Evolutionary conservation across 2,113 vertebrate species (phyloP).

Genomic region (Rhadina sibilatrix): DNA sequence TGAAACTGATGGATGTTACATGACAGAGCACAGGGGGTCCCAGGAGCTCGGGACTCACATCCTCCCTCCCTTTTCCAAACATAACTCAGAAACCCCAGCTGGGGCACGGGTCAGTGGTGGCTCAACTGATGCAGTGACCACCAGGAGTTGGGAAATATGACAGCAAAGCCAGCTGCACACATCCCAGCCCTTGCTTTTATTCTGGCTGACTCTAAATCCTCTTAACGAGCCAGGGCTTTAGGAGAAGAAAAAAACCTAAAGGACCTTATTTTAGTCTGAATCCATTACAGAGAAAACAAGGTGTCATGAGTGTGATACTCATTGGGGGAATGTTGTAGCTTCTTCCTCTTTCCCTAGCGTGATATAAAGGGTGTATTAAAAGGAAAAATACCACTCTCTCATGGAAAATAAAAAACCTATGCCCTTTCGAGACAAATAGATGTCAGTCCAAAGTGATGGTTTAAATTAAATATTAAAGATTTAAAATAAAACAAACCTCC

Average conservation of each 20-base stretch:
- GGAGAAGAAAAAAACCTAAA: background rate
- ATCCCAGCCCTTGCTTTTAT: background rate
- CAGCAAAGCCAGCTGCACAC: background rate
- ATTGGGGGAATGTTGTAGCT: background rate
- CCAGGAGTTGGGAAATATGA: background rate
- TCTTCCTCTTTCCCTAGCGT: background rate
- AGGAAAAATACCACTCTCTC: background rate
- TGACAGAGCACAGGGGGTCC: background rate
- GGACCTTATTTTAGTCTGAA: background rate
- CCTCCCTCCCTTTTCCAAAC: background rate
- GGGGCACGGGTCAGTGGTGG: accelerated
- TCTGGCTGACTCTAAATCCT: background rate
- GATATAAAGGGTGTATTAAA: background rate
- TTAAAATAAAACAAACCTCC: background rate
- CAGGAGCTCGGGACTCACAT: background rate
- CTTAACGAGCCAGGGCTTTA: background rate
- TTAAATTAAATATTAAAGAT: conserved; percentile 51
- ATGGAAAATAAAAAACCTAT: background rate
- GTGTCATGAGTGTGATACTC: background rate
- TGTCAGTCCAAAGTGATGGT: conserved; percentile 1
- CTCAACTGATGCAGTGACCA: background rate
- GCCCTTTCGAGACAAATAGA: background rate
- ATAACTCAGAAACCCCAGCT: background rate
- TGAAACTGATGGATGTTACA: accelerated
- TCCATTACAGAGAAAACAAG: background rate